Base-by-base conservation (phyloP, 2,797 vertebrate genomes). In the Leuciscus waleckii region DNA sequence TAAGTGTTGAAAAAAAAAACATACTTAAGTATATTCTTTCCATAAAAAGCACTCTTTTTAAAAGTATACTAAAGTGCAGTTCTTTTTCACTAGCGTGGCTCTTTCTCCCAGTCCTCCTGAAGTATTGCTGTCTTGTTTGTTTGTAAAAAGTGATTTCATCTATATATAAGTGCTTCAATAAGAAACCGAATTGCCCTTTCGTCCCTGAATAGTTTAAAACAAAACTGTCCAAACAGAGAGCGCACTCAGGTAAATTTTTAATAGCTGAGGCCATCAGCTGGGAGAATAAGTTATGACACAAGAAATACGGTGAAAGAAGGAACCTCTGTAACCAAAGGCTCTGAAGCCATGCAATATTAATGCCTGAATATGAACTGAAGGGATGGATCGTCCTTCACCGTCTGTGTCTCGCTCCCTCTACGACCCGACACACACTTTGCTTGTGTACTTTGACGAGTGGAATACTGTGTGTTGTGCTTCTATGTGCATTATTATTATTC, bases 241-340 rank as follows among this genome's bases (percentile, higher is more conserved):
- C 35, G 51, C 46, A 61, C 68, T 58, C 21, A 8, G 61, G 51
- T 79, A 61, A 39, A 79, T 85, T 29, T 79, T 79, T 85, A 70
- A 85, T 61, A 49, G 39, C 56, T 3, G 43, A 49, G 41, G 14
- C 39, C 39, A 39, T 77, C 76, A 85, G 67, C 51, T 51, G 41
- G 41, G 76, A 85, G 83, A 79, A 79, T 79, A 46, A 79, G 65
- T 84, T 58, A 79, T 65, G 83, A 85, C 46, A 78, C 23, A 29
- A 43, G 63, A 69, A 77, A 76, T 67, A 77, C 26, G n/a, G 21
- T 58, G 49, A 79, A 79, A 70, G 32, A 67, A 26, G 21, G 26
- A 81, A 58, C 39, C 51, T 56, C 10, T 61, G 70, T 16, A 16
- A 46, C 10, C 82, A 77, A 49, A 75, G 71, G 14, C 35, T 32